Evolutionary conservation across 30 jellyfish, hydroid and myxozoan species (phyloP).

Genomic region (Aurelia aurita complex sp. Pacific): DNA sequence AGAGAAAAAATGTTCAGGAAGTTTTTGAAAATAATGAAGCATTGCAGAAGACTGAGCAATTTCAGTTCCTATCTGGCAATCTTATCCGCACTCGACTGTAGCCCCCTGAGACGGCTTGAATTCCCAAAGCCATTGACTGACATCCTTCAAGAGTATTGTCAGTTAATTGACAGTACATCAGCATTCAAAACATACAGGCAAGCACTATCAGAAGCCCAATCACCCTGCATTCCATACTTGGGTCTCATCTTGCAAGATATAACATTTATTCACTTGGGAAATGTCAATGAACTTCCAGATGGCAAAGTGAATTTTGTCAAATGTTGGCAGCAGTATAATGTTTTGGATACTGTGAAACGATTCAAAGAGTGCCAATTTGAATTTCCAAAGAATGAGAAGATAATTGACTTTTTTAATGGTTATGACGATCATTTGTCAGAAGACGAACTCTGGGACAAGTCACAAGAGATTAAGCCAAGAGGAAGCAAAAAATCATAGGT

Average conservation of each 20-base stretch:
- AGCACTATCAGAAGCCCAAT: constrained; percentile 97
- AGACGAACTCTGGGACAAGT: constrained; percentile 97
- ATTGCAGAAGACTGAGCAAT: constrained; percentile 75
- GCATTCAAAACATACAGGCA: constrained; percentile 92
- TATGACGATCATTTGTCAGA: constrained; percentile 94
- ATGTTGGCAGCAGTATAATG: constrained; percentile 97
- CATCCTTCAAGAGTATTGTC: constrained; percentile 75
- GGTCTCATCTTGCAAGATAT: constrained; percentile 98
- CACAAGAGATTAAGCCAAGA: constrained; percentile 81
- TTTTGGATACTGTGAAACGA: constrained; percentile 86
- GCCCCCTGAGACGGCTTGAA: constrained; percentile 93
- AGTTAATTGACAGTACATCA: constrained; percentile 91
- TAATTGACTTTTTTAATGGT: constrained; percentile 74
- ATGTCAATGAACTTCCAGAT: constrained; percentile 95
- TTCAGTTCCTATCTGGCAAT: constrained; percentile 94
- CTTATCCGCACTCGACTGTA: constrained; percentile 92
- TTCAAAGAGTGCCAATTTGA: constrained; percentile 88
- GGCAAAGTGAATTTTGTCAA: constrained; percentile 98
- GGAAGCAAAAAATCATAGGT: constrained; percentile 44
- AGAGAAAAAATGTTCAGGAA: constrained; percentile 89
- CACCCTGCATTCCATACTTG: constrained; percentile 98
- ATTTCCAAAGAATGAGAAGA: constrained; percentile 77
- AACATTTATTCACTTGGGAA: constrained; percentile 93
- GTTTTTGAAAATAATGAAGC: constrained; percentile 88
- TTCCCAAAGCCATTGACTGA: constrained; percentile 96